Base-by-base conservation (phyloP, 2,797 vertebrate species). In the Peromyscus aztecus region DNA sequence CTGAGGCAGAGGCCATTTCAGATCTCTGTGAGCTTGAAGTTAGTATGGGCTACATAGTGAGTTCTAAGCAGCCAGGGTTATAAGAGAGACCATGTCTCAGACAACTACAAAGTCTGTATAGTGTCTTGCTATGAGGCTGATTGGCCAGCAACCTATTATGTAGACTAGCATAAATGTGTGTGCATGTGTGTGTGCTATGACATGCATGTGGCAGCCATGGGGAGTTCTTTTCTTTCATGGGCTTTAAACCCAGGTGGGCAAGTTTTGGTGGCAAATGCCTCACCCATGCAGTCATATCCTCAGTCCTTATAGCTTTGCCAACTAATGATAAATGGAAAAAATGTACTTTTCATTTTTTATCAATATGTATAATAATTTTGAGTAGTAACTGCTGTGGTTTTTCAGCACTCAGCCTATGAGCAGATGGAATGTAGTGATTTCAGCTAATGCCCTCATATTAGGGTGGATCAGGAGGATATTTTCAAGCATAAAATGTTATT, bases 401-500 rank as follows among this genome's bases (percentile, higher is more conserved):
- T 88, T 90, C n/a, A 94, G 11, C 29, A 76, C 11, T 71, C 83
- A 83, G 40, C 24, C n/a, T 89, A 12, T 84, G 81, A 69, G 40
- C 13, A 94, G 55, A 27, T 96, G n/a, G 49, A 76, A 93, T 86
- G 92, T 76, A 80, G 57, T 80, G 93, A 81, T 92, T 97, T 96
- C 40, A 91, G 11, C 81, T 93, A 89, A 37, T 95, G 81, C 31
- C 7, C 43, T 57, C 91, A 91, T 94, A 91, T 94, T 95, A n/a
- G 12, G 76, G 49, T 84, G 17, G 16, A 34, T 67, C 65, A 67
- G 29, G 65, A 67, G 29, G 95, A 78, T 96, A 75, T 21, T 89
- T 94, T 71, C 67, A 97, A 63, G 76, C 46, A 77, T 94, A 91
- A 91, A 89, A 91, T 97, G 46, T 34, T 75, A 81, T 40, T 73